Percentiles rank a stretch among this genome's conserved stretches.
phyloP scores from a whole-genome alignment of 2,113 vertebrate species.

The Phycodurus eques region DNA sequence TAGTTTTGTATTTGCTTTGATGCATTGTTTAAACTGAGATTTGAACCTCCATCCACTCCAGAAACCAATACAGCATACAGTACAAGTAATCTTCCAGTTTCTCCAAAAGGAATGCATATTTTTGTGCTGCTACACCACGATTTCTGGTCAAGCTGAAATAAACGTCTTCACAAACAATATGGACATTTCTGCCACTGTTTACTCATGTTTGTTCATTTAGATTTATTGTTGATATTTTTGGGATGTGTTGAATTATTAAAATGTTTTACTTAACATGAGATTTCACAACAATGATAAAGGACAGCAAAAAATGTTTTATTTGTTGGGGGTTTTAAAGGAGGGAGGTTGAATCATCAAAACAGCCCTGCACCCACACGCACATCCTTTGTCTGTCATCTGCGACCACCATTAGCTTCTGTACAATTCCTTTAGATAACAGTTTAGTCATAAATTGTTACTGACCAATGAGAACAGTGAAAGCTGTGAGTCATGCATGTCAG shows the following conservation, averaged over 20 bases:
- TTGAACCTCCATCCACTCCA: background rate
- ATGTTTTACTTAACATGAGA: background rate
- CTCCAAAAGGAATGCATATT: background rate
- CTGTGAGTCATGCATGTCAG: conserved; percentile 55
- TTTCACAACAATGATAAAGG: background rate
- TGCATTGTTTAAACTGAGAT: no score
- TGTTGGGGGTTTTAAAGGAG: background rate
- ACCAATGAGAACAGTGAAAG: conserved; percentile 38
- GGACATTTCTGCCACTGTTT: background rate
- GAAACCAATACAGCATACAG: background rate
- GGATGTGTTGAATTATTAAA: background rate
- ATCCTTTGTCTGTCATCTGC: conserved; percentile 19
- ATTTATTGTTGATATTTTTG: background rate
- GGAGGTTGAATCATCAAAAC: conserved; percentile 33
- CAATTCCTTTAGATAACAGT: conserved; percentile 35
- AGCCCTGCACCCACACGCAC: conserved; percentile 11
- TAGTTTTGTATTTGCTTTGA: no score
- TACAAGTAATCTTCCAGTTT: background rate
- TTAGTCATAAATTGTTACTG: conserved; percentile 50
- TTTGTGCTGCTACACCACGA: background rate
- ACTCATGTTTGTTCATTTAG: background rate
- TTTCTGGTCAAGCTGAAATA: background rate
- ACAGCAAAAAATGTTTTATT: background rate
- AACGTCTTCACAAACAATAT: background rate
- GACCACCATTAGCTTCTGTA: conserved; percentile 45